Evolutionary conservation across 2,888 invertebrate genomes (phyloP).

Genomic region (Ophioninae sp.): DNA sequence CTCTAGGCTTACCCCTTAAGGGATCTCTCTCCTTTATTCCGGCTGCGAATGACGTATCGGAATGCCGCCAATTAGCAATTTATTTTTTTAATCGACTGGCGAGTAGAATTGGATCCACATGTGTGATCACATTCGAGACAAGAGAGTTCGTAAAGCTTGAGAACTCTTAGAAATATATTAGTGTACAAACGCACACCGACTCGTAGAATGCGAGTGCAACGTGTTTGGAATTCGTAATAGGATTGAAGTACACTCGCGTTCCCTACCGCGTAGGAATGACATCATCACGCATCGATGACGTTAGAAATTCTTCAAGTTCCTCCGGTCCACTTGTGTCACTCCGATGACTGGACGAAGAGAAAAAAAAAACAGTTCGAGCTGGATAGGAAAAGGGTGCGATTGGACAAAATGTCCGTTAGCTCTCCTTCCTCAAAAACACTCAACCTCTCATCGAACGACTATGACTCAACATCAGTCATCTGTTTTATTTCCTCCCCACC

Average conservation of each 20-base stretch:
- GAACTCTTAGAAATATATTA: constrained; percentile 29
- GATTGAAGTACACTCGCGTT: constrained; percentile 57
- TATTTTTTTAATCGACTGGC: constrained; percentile 17
- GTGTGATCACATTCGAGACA: constrained; percentile 32
- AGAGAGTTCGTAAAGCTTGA: constrained; percentile 33
- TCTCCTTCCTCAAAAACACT: constrained; percentile 36
- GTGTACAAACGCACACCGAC: not conserved
- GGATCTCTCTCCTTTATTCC: constrained; percentile 11
- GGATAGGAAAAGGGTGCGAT: constrained; percentile 53
- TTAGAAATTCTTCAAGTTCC: constrained; percentile 53
- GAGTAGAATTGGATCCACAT: constrained; percentile 7
- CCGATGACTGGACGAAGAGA: constrained; percentile 27
- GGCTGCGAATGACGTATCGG: constrained; percentile 52
- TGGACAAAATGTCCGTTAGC: constrained; percentile 35
- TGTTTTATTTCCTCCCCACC: constrained; percentile 34
- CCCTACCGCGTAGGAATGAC: constrained; percentile 45
- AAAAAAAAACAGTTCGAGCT: constrained; percentile 41
- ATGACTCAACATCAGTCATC: constrained; percentile 52
- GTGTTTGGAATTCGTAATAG: constrained; percentile 61
- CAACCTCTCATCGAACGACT: constrained; percentile 26
- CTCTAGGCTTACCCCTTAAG: no score
- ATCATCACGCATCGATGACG: constrained; percentile 55
- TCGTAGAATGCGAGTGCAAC: not conserved
- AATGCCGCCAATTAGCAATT: constrained; percentile 44
- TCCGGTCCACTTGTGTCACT: constrained; percentile 34